These are phyloP conservation scores for Eumerus sabulonum DNA, from an alignment of 2,888 invertebrate species.

Conservation along the genomic window DNA sequence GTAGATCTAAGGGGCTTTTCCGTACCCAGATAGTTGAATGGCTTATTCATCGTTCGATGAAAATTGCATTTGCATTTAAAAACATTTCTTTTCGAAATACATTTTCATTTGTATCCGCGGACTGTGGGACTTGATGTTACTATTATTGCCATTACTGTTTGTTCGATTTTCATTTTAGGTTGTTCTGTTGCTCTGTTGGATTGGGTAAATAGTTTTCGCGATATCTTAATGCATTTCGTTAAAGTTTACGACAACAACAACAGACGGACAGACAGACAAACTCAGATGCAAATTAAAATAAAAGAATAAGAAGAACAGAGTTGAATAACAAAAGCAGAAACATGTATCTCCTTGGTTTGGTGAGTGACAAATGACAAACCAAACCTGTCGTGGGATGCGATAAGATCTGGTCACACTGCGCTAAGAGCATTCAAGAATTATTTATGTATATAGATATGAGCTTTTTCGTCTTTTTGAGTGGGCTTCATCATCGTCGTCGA, in stretches of 20 bases:
- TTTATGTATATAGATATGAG: conserved; percentile 66
- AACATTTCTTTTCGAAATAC: no score
- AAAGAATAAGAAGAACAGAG: conserved; percentile 22
- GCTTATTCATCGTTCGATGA: conserved; percentile 28
- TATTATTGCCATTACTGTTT: conserved; percentile 55
- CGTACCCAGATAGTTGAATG: no score
- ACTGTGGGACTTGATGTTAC: conserved; percentile 17
- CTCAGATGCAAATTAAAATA: conserved; percentile 48
- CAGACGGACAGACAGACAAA: no score
- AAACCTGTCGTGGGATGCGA: conserved; percentile 78
- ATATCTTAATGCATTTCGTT: conserved; percentile 61
- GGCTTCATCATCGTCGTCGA: conserved; percentile 42
- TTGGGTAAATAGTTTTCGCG: conserved; percentile 53
- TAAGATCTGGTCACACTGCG: conserved; percentile 73
- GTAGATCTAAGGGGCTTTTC: conserved; percentile 32
- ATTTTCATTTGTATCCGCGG: no score
- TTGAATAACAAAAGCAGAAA: conserved; percentile 57
- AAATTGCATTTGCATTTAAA: conserved; percentile 63
- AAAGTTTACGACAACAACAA: conserved; percentile 27
- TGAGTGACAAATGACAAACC: conserved; percentile 79
- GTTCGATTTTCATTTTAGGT: no score
- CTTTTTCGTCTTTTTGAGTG: conserved; percentile 63
- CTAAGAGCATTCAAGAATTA: conserved; percentile 69
- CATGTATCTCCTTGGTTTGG: conserved; percentile 70
- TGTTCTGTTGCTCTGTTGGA: conserved; percentile 16